Evolutionary conservation across 2,113 vertebrate species (phyloP).

Genomic region (Triplophysa dalaica): DNA sequence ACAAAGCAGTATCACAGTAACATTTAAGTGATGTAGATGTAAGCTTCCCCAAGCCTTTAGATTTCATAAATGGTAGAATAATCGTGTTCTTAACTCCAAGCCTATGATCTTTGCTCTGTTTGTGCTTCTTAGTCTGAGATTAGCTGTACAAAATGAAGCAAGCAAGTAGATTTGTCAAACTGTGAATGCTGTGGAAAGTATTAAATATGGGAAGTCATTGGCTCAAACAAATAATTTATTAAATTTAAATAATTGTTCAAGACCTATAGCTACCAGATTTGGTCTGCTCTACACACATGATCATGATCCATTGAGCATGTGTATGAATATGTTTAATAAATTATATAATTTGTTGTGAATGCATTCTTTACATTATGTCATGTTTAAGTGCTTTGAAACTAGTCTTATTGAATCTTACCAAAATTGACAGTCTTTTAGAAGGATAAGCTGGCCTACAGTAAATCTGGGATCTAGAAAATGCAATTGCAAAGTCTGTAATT

Average conservation of each 20-base stretch:
- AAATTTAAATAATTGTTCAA: constrained; percentile 40
- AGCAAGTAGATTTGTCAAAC: constrained; percentile 44
- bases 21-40: neutral
- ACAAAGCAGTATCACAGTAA: too few species aligned
- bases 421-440: too few species aligned
- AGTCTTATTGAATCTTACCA: too few species aligned
- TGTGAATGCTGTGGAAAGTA: constrained; percentile 56
- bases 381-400: too few species aligned
- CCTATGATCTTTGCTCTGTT: neutral
- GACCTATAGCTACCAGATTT: constrained; percentile 11
- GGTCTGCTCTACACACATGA: constrained; percentile 7
- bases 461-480: too few species aligned
- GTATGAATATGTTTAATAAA: neutral
- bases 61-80: neutral
- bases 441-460: too few species aligned
- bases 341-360: too few species aligned
- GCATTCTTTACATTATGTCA: too few species aligned
- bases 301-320: constrained; percentile 14
- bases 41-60: neutral
- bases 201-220: constrained; percentile 46
- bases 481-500: too few species aligned
- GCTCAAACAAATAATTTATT: constrained; percentile 49
- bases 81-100: constrained; percentile 1
- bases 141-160: constrained; percentile 39
- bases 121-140: constrained; percentile 46